Evolutionary conservation across 64 coral and sea anemone species (phyloP).

Genomic region (Montipora foliosa): DNA sequence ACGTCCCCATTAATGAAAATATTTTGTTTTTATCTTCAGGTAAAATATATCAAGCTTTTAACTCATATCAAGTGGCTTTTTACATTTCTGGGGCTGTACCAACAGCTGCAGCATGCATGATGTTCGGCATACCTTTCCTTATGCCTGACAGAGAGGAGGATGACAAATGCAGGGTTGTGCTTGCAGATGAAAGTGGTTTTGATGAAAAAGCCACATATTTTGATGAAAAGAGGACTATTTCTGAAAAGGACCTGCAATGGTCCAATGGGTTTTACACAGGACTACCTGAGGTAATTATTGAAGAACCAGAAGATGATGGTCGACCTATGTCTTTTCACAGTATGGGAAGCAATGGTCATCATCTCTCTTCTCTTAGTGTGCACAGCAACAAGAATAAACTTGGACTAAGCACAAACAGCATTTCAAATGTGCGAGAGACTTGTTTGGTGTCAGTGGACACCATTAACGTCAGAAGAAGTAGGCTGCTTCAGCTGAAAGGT

Average conservation of each 20-base stretch:
- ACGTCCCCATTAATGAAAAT: neutral
- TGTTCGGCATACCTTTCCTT: constrained; percentile 95
- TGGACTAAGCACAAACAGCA: constrained; percentile 53
- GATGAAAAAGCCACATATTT: constrained; percentile 73
- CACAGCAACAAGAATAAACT: constrained; percentile 47
- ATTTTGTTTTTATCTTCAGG: constrained; percentile 39
- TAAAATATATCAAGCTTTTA: constrained; percentile 80
- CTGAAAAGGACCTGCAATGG: neutral
- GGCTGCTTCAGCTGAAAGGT: constrained; percentile 71
- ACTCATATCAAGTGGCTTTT: constrained; percentile 90
- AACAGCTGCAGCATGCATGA: constrained; percentile 83
- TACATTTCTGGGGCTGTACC: constrained; percentile 95
- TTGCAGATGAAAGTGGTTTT: constrained; percentile 26
- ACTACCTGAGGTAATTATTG: constrained; percentile 25
- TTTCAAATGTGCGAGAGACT: constrained; percentile 74
- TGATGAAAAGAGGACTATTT: constrained; percentile 70
- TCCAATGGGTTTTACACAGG: neutral
- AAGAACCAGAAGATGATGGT: constrained; percentile 39
- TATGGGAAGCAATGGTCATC: constrained; percentile 55
- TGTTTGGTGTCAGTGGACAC: constrained; percentile 78
- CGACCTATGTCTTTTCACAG: constrained; percentile 40
- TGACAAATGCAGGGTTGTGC: constrained; percentile 36
- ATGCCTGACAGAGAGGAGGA: constrained; percentile 88
- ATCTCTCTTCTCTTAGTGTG: constrained; percentile 28
- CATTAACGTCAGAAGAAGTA: constrained; percentile 67